These are phyloP conservation scores for Eupithecia inturbata DNA, from an alignment of 2,888 invertebrate genomes.

Conservation along the genomic window DNA sequence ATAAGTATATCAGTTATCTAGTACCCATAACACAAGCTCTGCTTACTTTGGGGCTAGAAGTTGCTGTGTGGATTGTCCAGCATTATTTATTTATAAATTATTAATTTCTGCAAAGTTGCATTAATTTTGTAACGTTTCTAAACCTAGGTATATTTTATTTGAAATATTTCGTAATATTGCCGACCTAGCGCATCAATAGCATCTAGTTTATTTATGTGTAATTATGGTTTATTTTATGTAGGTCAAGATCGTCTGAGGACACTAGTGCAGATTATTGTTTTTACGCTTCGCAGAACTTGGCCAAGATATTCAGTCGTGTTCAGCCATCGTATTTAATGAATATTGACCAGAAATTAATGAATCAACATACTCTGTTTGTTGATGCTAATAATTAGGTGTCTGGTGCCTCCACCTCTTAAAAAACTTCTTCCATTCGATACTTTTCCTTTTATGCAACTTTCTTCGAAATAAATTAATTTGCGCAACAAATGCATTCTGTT, in stretches of 20 bases:
- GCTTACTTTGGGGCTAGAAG: too few species aligned
- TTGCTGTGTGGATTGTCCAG: too few species aligned
- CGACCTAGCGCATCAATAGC: slow-evolving; percentile 13
- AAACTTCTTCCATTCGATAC: too few species aligned
- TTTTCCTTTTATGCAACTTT: too few species aligned
- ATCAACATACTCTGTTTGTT: neutral
- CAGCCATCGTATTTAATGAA: slow-evolving; percentile 20
- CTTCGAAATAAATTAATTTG: too few species aligned
- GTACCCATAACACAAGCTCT: too few species aligned
- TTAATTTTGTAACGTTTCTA: neutral
- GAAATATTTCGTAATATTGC: neutral
- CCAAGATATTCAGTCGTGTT: slow-evolving; percentile 24
- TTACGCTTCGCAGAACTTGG: slow-evolving; percentile 27
- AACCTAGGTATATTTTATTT: too few species aligned
- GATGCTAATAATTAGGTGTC: neutral
- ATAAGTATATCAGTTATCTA: too few species aligned
- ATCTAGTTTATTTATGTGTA: slow-evolving; percentile 18
- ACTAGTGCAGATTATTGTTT: slow-evolving; percentile 32
- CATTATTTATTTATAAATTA: too few species aligned
- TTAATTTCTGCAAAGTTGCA: too few species aligned
- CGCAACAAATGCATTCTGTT: too few species aligned
- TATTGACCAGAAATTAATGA: slow-evolving; percentile 8
- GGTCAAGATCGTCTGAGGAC: slow-evolving; percentile 34
- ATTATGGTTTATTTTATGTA: slow-evolving; percentile 28
- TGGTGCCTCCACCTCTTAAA: too few species aligned